phyloP scores from a whole-genome alignment of 2,888 invertebrate species.

The Bursaphelenchus okinawaensis region DNA sequence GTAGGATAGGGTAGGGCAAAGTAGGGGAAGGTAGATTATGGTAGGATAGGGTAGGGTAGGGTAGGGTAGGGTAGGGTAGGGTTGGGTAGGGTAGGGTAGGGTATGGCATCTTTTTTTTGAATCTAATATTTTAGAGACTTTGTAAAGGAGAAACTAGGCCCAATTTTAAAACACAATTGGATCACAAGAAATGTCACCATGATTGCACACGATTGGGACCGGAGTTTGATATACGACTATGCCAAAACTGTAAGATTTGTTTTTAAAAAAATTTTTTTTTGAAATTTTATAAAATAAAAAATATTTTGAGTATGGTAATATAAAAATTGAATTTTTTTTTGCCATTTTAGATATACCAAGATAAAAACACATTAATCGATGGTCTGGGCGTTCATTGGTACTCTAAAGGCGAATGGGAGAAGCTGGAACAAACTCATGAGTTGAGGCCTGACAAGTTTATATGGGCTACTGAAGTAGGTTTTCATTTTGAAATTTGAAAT shows the following conservation, averaged over 20 bases:
- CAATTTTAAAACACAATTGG: constrained; percentile 65
- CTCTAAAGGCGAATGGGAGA: background rate
- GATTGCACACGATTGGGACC: constrained; percentile 69
- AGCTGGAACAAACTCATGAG: constrained; percentile 65
- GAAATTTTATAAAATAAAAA: background rate
- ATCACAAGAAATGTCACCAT: constrained; percentile 67
- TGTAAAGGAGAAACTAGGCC: constrained; percentile 64
- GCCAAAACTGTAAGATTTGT: constrained; percentile 6
- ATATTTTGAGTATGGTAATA: background rate
- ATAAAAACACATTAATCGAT: background rate
- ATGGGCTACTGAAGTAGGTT: constrained; percentile 68
- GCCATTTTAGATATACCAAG: background rate
- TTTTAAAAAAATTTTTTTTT: background rate
- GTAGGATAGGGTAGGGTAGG: no score
- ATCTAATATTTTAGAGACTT: constrained; percentile 15
- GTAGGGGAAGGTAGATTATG: no score
- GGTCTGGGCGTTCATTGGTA: background rate
- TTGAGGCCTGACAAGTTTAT: constrained; percentile 69
- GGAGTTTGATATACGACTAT: constrained; percentile 31
- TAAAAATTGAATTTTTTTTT: background rate
- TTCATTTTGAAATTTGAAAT: background rate
- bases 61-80: no score
- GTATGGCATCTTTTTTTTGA: background rate
- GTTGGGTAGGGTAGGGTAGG: no score
- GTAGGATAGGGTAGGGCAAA: no score